Percentiles rank a stretch among this genome's conserved stretches.
These are phyloP conservation scores for Xylota sylvarum DNA, from an alignment of 2,888 invertebrate genomes.

Conservation along the genomic window DNA sequence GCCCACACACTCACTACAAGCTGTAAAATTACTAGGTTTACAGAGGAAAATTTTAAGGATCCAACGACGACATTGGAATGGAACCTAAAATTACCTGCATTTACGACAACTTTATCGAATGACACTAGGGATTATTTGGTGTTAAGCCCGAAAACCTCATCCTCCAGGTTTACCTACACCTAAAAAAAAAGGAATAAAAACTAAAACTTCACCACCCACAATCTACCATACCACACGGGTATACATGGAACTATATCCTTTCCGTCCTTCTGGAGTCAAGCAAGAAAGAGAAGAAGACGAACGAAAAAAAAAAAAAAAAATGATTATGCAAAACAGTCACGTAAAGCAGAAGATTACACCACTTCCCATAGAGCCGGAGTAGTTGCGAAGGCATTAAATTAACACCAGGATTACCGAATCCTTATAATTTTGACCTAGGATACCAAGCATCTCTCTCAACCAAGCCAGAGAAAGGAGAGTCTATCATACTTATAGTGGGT, in stretches of 20 bases:
- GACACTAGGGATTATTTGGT: slow-evolving; percentile 71
- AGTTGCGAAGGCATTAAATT: slow-evolving; percentile 74
- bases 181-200: neutral
- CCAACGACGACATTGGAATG: slow-evolving; percentile 34
- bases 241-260: too few species aligned
- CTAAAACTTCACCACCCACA: neutral
- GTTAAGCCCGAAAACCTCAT: slow-evolving; percentile 56
- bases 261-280: slow-evolving; percentile 23
- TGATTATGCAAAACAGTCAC: slow-evolving; percentile 76
- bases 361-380: slow-evolving; percentile 64
- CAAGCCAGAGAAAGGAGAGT: neutral
- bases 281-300: neutral
- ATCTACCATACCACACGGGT: too few species aligned
- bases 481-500: neutral
- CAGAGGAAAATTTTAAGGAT: slow-evolving; percentile 39
- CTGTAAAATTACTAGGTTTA: slow-evolving; percentile 52
- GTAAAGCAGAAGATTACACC: slow-evolving; percentile 75
- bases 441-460: slow-evolving; percentile 12
- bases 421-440: slow-evolving; percentile 75
- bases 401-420: slow-evolving; percentile 76
- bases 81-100: slow-evolving; percentile 70
- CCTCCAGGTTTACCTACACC: slow-evolving; percentile 16
- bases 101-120: slow-evolving; percentile 69
- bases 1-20: slow-evolving; percentile 26
- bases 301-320: too few species aligned